Conservation (phyloP, 2,113 vertebrate genomes). For the Halcyon malimbica region DNA sequence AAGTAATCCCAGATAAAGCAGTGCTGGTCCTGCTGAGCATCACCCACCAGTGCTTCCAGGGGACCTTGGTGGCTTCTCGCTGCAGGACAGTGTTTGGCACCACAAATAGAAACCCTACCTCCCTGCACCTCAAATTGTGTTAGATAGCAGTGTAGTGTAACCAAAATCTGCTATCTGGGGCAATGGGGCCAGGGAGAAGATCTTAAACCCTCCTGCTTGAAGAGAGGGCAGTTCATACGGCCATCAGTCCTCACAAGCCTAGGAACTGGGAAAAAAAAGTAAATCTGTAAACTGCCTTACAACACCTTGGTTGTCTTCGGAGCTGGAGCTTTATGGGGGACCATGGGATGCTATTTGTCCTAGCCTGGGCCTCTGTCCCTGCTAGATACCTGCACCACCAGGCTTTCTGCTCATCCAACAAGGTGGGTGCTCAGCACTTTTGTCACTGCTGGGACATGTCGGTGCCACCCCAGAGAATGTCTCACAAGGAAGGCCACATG, state of each 20-base stretch:
- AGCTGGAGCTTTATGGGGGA: background rate
- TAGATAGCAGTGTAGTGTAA: background rate
- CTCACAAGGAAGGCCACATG: fast-evolving
- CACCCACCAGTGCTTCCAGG: background rate
- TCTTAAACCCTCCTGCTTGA: background rate
- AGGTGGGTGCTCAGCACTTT: background rate
- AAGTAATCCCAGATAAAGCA: background rate
- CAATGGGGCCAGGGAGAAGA: background rate
- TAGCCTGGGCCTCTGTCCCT: background rate
- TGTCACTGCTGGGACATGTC: fast-evolving
- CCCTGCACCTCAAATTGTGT: background rate
- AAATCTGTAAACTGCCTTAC: background rate
- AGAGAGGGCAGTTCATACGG: background rate
- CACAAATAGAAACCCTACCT: background rate
- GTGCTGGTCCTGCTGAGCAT: background rate
- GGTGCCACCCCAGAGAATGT: fast-evolving
- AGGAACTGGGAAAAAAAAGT: background rate
- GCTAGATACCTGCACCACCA: background rate
- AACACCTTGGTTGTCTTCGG: background rate
- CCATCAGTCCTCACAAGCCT: background rate
- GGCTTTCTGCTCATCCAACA: background rate
- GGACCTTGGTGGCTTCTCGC: background rate
- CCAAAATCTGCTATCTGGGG: background rate
- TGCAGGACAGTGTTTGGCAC: background rate
- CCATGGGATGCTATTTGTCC: background rate